Conservation (phyloP, 2,113 vertebrate species). For the Grallaria varia region DNA sequence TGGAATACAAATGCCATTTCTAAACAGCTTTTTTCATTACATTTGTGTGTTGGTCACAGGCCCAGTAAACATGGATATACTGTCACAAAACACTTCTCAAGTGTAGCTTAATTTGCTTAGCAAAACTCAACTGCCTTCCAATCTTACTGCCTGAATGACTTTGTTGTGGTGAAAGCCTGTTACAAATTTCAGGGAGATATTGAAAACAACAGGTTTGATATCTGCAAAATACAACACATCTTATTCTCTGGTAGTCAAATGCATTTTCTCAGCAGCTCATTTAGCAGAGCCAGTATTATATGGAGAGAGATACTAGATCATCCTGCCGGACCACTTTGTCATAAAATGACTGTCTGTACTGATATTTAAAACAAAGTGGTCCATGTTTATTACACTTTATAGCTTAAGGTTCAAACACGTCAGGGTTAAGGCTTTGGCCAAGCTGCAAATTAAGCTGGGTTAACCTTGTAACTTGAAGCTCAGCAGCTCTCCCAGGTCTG, state of each 20-base stretch:
- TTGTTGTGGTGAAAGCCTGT: fast-evolving
- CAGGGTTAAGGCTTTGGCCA: not conserved
- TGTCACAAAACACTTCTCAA: not conserved
- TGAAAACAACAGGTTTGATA: not conserved
- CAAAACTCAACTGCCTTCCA: not conserved
- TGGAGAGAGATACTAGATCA: not conserved
- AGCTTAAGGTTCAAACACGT: not conserved
- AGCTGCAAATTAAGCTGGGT: not conserved
- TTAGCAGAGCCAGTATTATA: not conserved
- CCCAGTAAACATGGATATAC: not conserved
- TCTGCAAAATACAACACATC: not conserved
- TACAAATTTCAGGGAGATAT: not conserved
- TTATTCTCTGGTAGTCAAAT: not conserved
- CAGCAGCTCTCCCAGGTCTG: not conserved
- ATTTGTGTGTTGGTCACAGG: not conserved
- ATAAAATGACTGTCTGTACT: not conserved
- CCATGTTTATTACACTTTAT: not conserved
- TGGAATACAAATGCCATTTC: not conserved
- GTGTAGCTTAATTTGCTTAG: not conserved
- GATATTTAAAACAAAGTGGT: not conserved
- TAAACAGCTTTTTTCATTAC: not conserved
- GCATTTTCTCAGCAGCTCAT: not conserved
- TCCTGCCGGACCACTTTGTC: not conserved
- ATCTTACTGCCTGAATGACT: not conserved
- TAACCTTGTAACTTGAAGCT: not conserved